Base-by-base conservation (phyloP, 1,140 invertebrate genomes). In the Drosophila bifasciata region DNA sequence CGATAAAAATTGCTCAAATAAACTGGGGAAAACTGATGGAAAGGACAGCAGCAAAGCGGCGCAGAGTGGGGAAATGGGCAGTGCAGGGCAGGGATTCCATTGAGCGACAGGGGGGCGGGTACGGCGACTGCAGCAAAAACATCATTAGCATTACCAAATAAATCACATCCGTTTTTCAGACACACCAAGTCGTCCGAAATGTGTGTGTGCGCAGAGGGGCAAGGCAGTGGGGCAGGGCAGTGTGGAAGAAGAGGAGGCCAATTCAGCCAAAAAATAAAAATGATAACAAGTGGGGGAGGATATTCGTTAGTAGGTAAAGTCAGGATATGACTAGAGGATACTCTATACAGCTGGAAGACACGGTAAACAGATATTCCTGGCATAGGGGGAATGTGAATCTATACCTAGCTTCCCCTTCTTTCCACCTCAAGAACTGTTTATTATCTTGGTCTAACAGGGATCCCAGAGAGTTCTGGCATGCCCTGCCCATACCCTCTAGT, bases 91-190 rank as follows among this genome's bases (percentile, higher is more conserved):
- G 25, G 6, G 17, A 60, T 28, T 8, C 15, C n/a, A 23, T 45
- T 66, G 62, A 66, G 62, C 62, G 57, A 72, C 57, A 72, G 67
- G 66, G 46, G 49, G 48, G 32, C 32, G 32, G 32, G 11, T 4
- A 36, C 39, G 71, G 70, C 36, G 72, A 59, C 70, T 67, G 62
- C 69, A 88, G 83, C 78, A 88, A 88, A 88, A 88, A 88, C 83
- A 88, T 88, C 83, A 88, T 88, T 88, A 88, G 83, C 83, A 88
- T 88, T 88, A 88, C 83, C 83, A 88, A 88, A 88, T 88, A 88
- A 88, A 88, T 88, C 83, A 88, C 83, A 88, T 88, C 83, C 83
- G 83, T 88, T 88, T 88, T 88, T 88, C 83, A 88, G 79, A 71
- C 63, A 71, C 76, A 80, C 32, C 32, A 36, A 36, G 81, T 85